phyloP scores from a whole-genome alignment of 2,888 invertebrate species.

The Tinea semifulvella region DNA sequence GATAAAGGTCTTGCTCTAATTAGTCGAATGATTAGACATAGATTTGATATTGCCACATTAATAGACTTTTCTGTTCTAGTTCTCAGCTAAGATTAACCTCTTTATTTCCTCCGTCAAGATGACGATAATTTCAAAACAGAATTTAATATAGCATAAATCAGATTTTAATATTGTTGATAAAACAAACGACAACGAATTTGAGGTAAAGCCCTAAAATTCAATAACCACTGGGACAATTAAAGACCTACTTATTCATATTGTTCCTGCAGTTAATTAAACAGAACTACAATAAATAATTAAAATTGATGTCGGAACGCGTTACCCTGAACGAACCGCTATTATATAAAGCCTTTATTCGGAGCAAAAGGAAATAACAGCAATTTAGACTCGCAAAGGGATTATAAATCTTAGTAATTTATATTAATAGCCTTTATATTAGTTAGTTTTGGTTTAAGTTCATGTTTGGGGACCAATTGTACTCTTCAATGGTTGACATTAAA shows the following conservation, averaged over 20 bases:
- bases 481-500: neutral
- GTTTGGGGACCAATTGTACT: conserved; percentile 44
- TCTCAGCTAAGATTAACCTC: too few relatives aligned
- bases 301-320: conserved; percentile 12
- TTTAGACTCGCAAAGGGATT: conserved; percentile 48
- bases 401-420: conserved; percentile 61
- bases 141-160: conserved; percentile 4
- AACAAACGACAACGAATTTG: neutral
- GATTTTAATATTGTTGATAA: neutral
- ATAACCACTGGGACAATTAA: conserved; percentile 1
- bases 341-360: conserved; percentile 30
- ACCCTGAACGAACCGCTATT: conserved; percentile 12
- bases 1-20: too few relatives aligned
- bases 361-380: conserved; percentile 44
- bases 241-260: conserved; percentile 8
- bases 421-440: conserved; percentile 53
- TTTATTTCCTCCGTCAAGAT: too few relatives aligned
- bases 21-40: too few relatives aligned
- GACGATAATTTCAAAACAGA: too few relatives aligned
- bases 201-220: conserved; percentile 6
- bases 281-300: conserved; percentile 14
- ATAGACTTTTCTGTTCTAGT: too few relatives aligned
- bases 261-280: conserved; percentile 12
- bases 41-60: too few relatives aligned
- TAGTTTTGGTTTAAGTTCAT: conserved; percentile 48